Conservation (phyloP, 1,140 invertebrate species). For the Bombus turneri region DNA sequence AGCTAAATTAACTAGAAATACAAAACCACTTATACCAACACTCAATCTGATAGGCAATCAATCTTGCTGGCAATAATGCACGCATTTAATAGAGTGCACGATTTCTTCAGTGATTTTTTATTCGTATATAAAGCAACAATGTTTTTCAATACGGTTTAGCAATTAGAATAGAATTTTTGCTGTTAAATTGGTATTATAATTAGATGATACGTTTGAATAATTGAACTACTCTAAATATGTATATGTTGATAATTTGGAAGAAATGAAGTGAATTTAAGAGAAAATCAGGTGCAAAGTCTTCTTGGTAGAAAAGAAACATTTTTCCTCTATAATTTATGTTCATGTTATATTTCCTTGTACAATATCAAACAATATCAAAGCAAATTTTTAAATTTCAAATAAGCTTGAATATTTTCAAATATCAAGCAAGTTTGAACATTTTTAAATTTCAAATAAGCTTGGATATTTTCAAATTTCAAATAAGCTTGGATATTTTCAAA, state of each 20-base stretch:
- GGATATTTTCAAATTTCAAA: accelerated
- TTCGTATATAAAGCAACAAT: not conserved
- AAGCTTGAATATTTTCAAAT: not conserved
- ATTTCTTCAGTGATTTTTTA: not conserved
- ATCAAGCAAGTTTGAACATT: accelerated
- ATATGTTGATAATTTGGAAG: no score
- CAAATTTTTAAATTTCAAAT: not conserved
- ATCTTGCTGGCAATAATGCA: not conserved
- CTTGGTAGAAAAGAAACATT: not conserved
- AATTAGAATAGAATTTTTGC: not conserved
- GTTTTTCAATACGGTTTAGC: not conserved
- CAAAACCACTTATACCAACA: slow-evolving; percentile 22
- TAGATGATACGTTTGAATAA: not conserved
- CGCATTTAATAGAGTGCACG: slow-evolving; percentile 1
- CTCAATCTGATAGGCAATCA: slow-evolving; percentile 12
- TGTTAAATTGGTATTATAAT: not conserved
- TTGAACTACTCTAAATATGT: not conserved
- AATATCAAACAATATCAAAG: no score
- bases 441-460: no score
- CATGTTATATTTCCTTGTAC: not conserved
- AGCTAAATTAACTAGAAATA: slow-evolving; percentile 42
- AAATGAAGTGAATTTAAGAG: not conserved
- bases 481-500: accelerated
- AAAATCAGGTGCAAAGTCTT: not conserved
- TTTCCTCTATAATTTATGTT: not conserved